These are phyloP conservation scores for Frankliniella fusca DNA, from an alignment of 2,888 invertebrate species.

Conservation along the genomic window DNA sequence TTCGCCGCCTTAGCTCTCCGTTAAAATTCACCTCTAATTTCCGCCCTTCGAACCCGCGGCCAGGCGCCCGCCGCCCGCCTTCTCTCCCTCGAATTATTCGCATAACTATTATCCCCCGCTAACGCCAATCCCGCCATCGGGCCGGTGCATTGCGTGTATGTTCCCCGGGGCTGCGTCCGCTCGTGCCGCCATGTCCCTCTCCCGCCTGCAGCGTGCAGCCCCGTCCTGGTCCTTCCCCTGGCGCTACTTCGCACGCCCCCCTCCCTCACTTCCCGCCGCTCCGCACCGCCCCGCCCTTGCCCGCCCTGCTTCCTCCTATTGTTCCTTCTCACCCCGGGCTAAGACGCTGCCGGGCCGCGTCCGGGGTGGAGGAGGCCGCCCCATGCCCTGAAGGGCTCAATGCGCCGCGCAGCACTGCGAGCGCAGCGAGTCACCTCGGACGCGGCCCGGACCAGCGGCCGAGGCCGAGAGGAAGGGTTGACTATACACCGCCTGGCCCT, in stretches of 20 bases:
- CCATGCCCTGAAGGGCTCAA: no score
- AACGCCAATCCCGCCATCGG: no score
- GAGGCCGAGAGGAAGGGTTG: background rate
- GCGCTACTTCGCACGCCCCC: no score
- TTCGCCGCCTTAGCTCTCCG: no score
- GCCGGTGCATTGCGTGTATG: no score
- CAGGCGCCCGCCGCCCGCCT: background rate
- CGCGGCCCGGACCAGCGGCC: background rate
- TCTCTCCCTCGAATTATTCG: no score
- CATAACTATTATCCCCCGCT: no score
- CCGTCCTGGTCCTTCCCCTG: background rate
- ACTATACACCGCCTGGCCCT: no score
- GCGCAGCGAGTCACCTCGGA: background rate
- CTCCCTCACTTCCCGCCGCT: no score
- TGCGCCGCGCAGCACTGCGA: background rate
- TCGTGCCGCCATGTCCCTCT: background rate
- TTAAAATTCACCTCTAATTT: no score
- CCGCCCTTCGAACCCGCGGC: background rate
- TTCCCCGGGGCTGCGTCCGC: no score
- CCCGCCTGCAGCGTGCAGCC: background rate
- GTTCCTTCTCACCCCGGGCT: background rate
- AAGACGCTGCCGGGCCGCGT: background rate
- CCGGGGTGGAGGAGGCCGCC: background rate
- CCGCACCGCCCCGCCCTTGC: no score
- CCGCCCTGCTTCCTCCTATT: background rate